A percentile compares a stretch with the other conserved stretches of the same genome.
Evolutionary conservation across 2,113 vertebrate genomes (phyloP).

Genomic region (Notiomystis cincta): DNA sequence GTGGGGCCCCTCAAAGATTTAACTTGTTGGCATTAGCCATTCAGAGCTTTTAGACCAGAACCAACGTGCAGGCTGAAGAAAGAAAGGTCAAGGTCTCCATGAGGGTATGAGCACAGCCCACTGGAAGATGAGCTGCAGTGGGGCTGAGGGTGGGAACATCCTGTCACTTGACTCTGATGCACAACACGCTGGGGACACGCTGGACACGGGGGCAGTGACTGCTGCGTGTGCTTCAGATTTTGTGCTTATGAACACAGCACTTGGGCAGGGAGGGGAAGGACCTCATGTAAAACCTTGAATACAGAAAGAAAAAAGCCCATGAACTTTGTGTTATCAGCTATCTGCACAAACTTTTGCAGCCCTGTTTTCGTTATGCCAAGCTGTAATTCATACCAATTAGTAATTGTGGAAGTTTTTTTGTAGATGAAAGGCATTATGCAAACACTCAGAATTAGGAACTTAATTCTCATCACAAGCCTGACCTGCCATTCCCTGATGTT

Average conservation of each 20-base stretch:
- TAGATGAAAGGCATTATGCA: conserved; percentile 29
- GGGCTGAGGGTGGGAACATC: not conserved
- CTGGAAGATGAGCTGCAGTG: not conserved
- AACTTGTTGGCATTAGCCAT: not conserved
- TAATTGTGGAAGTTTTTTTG: conserved; percentile 26
- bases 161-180: accelerated
- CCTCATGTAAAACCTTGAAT: not conserved
- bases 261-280: not conserved
- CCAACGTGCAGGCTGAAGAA: not conserved
- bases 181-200: not conserved
- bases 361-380: not conserved
- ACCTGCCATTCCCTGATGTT: conserved; percentile 8
- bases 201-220: not conserved
- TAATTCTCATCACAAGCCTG: conserved; percentile 59
- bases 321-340: not conserved
- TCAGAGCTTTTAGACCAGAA: not conserved
- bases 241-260: not conserved
- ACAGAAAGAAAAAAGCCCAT: not conserved
- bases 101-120: not conserved
- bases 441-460: conserved; percentile 38
- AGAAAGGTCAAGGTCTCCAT: not conserved
- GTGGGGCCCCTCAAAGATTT: not conserved
- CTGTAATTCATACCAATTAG: conserved; percentile 44
- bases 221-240: not conserved
- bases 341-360: not conserved